phyloP scores from a whole-genome alignment of 2,113 vertebrate genomes.

The Dromaius novaehollandiae region DNA sequence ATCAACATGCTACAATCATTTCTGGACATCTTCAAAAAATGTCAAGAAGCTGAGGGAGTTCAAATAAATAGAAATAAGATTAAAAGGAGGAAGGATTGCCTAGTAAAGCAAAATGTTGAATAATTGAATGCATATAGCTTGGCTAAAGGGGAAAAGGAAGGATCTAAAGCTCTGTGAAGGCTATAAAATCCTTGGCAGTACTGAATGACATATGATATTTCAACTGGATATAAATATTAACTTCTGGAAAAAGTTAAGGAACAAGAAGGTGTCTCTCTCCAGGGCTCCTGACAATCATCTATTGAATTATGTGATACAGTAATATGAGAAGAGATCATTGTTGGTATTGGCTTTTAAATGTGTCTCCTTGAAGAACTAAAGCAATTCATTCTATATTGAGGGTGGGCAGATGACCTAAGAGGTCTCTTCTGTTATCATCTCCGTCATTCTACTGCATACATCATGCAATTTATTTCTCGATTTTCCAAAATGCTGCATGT shows the following conservation, averaged over 20 bases:
- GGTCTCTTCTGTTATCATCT: not conserved
- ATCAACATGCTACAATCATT: not conserved
- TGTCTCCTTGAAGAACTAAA: not conserved
- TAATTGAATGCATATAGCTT: not conserved
- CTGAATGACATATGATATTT: constrained; percentile 9
- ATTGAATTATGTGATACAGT: not conserved
- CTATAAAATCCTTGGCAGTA: not conserved
- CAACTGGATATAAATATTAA: constrained; percentile 49
- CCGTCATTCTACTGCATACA: not conserved
- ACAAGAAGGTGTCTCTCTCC: not conserved
- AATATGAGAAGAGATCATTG: not conserved
- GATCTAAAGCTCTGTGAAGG: not conserved
- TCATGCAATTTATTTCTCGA: not conserved
- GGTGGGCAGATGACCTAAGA: not conserved
- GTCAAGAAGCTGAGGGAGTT: not conserved
- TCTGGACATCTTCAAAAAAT: not conserved
- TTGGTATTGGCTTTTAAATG: not conserved
- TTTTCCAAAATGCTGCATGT: not conserved
- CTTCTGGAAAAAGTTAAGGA: constrained; percentile 32
- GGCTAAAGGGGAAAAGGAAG: not conserved
- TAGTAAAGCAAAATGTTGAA: not conserved
- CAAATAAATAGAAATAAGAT: constrained; percentile 3
- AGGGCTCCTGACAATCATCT: not conserved
- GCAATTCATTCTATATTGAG: not conserved
- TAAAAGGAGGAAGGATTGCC: not conserved